Base-by-base conservation (phyloP, 1,140 invertebrate species). In the Lutraria rhynchaena region DNA sequence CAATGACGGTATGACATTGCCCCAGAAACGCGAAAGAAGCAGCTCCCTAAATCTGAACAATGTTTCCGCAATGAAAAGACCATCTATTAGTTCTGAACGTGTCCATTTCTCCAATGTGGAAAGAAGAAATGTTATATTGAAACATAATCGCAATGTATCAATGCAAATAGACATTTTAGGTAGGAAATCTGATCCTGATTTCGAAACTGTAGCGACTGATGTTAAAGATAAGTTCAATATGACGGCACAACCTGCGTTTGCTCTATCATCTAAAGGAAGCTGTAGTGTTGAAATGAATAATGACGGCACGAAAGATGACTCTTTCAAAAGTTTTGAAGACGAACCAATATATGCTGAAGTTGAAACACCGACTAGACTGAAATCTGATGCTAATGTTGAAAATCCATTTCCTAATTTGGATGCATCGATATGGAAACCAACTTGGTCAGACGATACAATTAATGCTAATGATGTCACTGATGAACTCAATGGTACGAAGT, bases 321-420 rank as follows among this genome's bases (percentile, higher is more conserved):
- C 44, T 19, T 13, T 37, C 44, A 31, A 27, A 13, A 46, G 31
- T 44, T 19, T 29, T 29, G n/a, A 35, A 17, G 69, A 73, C 13
- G 78, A 81, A 74, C 78, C 78, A n/a, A 81, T 81, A 4, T 81
- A 81, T 33, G 78, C 78, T 19, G 78, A 81, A 61, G 78, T 81
- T 13, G 55, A 49, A 70, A 57, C 78, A 33, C 29, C 57, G 19
- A 24, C 13, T 46, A 49, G 7, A 29, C 19, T 49, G 22, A 29
- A 9, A 7, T 53, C n/a, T 58, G 65, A 33, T 60, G 19, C 15
- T 3, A 3, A 7, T 22, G 27, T 53, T 4, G 53, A 58, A 55
- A 70, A 80, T 17, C 76, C 76, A 29, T 80, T 80, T 60, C 76
- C 76, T 22, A 55, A 73, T 33, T 33, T 73, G 49, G 41, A 60